These are phyloP conservation scores for Archips xylosteana DNA, from an alignment of 2,888 invertebrate genomes.

Conservation along the genomic window DNA sequence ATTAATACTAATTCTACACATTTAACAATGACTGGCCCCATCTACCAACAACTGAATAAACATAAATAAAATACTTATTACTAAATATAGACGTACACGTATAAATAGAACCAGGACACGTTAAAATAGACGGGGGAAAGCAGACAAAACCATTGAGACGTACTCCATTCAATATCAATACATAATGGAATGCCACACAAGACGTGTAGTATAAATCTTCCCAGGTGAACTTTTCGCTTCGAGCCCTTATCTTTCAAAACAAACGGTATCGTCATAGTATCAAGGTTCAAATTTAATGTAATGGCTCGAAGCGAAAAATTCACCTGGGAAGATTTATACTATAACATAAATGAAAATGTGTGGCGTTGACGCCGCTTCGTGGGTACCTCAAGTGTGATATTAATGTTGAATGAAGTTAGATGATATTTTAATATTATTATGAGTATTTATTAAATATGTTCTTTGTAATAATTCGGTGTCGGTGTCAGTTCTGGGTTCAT, in stretches of 20 bases:
- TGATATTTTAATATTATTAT: conserved; percentile 23
- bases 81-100: conserved; percentile 14
- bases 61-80: conserved; percentile 5
- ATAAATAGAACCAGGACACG: conserved; percentile 8
- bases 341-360: background rate
- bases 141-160: conserved; percentile 14
- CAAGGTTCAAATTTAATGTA: too few relatives aligned
- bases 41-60: conserved; percentile 12
- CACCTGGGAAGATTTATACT: too few relatives aligned
- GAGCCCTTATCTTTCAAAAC: too few relatives aligned
- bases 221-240: too few relatives aligned
- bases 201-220: too few relatives aligned
- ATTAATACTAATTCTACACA: conserved; percentile 3
- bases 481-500: conserved; percentile 28
- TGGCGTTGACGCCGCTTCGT: background rate
- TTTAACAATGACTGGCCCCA: conserved; percentile 4
- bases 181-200: background rate
- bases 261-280: too few relatives aligned
- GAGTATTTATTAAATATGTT: conserved; percentile 26
- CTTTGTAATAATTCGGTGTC: conserved; percentile 23
- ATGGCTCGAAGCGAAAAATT: too few relatives aligned
- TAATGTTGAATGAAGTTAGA: conserved; percentile 37
- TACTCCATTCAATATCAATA: conserved; percentile 31
- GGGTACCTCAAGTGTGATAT: conserved; percentile 1
- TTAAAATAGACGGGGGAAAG: conserved; percentile 5